These are phyloP conservation scores for Eriosoma lanigerum DNA, from an alignment of 1,140 invertebrate genomes.

Conservation along the genomic window DNA sequence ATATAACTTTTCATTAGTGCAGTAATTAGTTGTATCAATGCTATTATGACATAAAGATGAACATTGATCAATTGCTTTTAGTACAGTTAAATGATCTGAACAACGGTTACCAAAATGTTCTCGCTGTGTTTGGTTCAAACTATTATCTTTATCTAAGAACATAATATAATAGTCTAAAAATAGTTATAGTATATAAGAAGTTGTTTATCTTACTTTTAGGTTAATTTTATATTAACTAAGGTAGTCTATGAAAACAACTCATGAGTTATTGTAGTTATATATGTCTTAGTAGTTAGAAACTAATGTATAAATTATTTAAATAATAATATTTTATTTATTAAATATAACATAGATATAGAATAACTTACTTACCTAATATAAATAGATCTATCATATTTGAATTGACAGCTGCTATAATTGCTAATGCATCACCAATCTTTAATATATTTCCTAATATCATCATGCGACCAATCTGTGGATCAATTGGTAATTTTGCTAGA, in stretches of 20 bases:
- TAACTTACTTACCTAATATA: slow-evolving; percentile 50
- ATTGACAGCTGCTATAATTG: slow-evolving; percentile 91
- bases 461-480: slow-evolving; percentile 93
- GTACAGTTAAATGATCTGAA: slow-evolving; percentile 93
- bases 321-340: no score
- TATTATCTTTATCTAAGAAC: no score
- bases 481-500: slow-evolving; percentile 87
- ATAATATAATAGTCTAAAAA: no score
- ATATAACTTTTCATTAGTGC: slow-evolving; percentile 86
- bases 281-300: no score
- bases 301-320: no score
- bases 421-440: slow-evolving; percentile 81
- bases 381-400: slow-evolving; percentile 61
- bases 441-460: slow-evolving; percentile 87
- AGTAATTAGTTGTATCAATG: slow-evolving; percentile 83
- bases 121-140: slow-evolving; percentile 74
- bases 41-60: slow-evolving; percentile 73
- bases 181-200: no score
- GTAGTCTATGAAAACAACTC: no score
- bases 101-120: slow-evolving; percentile 80
- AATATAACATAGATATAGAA: no score
- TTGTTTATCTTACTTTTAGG: no score
- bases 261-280: no score
- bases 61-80: slow-evolving; percentile 90
- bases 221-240: no score